These are phyloP conservation scores for Phalangium opilio DNA, from an alignment of 2,888 invertebrate genomes.

Conservation along the genomic window DNA sequence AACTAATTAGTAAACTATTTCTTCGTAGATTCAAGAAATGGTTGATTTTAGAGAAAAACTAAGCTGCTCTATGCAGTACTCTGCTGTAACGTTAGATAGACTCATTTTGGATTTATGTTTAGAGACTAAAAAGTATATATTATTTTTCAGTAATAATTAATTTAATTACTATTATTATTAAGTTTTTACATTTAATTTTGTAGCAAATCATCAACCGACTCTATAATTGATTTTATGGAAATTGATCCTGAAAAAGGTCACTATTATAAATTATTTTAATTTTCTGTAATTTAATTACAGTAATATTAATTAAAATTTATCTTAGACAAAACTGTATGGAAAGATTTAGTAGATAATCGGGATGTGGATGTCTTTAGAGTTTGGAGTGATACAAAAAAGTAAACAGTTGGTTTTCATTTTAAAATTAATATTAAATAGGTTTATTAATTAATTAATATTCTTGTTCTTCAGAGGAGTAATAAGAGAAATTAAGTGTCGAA, in stretches of 20 bases:
- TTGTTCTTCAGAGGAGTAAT: too few relatives aligned
- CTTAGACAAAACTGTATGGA: slow-evolving; percentile 39
- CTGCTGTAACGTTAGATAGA: slow-evolving; percentile 46
- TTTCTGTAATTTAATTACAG: too few relatives aligned
- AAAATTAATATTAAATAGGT: not conserved
- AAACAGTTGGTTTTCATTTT: too few relatives aligned
- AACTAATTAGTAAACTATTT: not conserved
- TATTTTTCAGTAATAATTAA: not conserved
- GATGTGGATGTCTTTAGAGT: slow-evolving; percentile 53
- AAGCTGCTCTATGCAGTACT: slow-evolving; percentile 64
- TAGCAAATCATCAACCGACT: slow-evolving; percentile 31
- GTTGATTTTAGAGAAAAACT: slow-evolving; percentile 64
- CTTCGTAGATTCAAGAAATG: slow-evolving; percentile 56
- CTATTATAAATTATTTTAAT: not conserved
- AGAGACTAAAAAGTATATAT: slow-evolving; percentile 31
- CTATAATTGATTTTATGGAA: slow-evolving; percentile 41
- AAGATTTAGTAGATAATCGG: slow-evolving; percentile 51
- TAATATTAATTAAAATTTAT: not conserved
- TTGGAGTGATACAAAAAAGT: slow-evolving; percentile 41
- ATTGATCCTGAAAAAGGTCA: slow-evolving; percentile 43
- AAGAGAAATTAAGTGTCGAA: too few relatives aligned
- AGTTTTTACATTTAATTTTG: not conserved
- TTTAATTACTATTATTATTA: slow-evolving; percentile 1
- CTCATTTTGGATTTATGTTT: slow-evolving; percentile 50
- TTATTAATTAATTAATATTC: not conserved